These are phyloP conservation scores for Petrolisthes manimaculis DNA, from an alignment of 2,888 invertebrate species.

Conservation along the genomic window DNA sequence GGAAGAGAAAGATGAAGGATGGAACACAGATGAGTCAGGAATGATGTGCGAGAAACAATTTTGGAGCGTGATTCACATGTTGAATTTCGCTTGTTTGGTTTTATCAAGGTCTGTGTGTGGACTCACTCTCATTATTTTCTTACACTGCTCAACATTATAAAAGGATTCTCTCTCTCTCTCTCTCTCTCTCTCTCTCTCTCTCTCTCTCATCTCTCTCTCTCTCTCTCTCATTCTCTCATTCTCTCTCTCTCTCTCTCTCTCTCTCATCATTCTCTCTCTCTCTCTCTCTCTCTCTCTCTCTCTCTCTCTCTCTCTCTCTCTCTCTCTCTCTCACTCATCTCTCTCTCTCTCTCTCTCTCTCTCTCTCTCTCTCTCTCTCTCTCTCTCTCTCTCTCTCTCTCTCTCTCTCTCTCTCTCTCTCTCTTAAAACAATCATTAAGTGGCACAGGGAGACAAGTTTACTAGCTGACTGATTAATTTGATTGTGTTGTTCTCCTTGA, in stretches of 20 bases:
- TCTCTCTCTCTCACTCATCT: neutral
- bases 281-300: neutral
- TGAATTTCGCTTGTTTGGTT: too few relatives aligned
- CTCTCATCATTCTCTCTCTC: neutral
- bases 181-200: constrained; percentile 22
- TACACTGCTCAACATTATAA: neutral
- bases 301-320: neutral
- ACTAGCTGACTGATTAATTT: too few relatives aligned
- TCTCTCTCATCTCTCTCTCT: constrained; percentile 22
- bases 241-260: neutral
- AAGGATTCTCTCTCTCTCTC: neutral
- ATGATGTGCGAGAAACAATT: too few relatives aligned
- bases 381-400: neutral
- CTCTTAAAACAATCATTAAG: neutral
- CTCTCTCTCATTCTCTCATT: neutral
- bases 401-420: neutral
- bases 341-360: neutral
- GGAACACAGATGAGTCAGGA: too few relatives aligned
- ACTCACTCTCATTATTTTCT: neutral
- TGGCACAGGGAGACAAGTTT: too few relatives aligned
- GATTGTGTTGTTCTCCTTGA: too few relatives aligned
- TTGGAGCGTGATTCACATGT: too few relatives aligned
- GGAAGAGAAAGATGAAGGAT: too few relatives aligned
- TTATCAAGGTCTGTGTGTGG: too few relatives aligned
- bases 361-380: constrained; percentile 1